Evolutionary conservation across 2,888 invertebrate genomes (phyloP), one percentile per base, ranked within the genome.

Genomic region (Melinaea menophilus): DNA sequence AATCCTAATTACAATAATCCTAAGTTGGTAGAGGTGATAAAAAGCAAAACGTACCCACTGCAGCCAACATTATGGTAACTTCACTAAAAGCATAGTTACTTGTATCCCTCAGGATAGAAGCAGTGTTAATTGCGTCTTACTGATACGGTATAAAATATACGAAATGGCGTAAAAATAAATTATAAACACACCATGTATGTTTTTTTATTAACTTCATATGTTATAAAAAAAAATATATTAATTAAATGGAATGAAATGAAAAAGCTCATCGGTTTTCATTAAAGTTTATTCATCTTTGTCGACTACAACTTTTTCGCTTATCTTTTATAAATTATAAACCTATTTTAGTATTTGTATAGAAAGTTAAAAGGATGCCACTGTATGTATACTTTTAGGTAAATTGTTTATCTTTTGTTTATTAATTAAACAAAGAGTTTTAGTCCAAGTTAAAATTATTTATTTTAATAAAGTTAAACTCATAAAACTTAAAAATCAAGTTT

Each of bases 61-160:
- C 61, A 57, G 22, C 35, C 58, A 71, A 70, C 68, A 69, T 73
- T 71, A 75, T 72, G 73, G 67, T 71, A 74, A 72, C 75, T 73
- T 69, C 72, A 72, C 83, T 86, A 83, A 85, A 85, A 85, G 86
- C 85, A 79, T 83, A 79, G 80, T 79, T 71, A 68, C 71, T 71
- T 62, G 66, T 70, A 71, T 75, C 76, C 76, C 69, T 62, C 60
- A 54, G 74, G 73, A 73, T 74, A 69, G 69, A 71, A 70, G 73
- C 72, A 73, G 70, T 62, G 73, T 71, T 84, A 80, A 84, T 82
- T 81, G 77, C 73, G 71, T 65, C 51, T 71, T 73, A 65, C 65
- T 61, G 61, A 66, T 62, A 60, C 64, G 41, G 37, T 55, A 55
- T 41, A 64, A 62, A 31, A 57, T 9, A 59, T n/a, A 34, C 62